Conservation (phyloP, 2,113 vertebrate genomes). For the Colaptes auratus region DNA sequence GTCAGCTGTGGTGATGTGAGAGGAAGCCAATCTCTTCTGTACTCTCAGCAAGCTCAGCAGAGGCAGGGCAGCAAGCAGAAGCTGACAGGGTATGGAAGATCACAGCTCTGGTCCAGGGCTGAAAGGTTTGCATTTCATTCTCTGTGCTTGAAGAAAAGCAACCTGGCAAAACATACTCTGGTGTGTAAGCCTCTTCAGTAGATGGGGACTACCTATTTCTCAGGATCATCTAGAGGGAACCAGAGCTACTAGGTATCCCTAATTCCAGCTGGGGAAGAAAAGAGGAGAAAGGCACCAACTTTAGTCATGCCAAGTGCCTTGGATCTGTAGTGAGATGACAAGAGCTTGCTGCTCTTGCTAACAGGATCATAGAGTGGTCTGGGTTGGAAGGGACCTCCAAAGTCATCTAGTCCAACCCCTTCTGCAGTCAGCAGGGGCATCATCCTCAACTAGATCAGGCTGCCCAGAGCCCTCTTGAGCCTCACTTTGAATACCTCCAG, state of each 20-base stretch:
- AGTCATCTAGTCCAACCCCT: too few relatives aligned
- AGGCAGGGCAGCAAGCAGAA: not conserved
- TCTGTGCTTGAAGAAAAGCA: not conserved
- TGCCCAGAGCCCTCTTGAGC: too few relatives aligned
- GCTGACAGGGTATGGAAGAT: not conserved
- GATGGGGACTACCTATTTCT: not conserved
- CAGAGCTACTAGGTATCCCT: not conserved
- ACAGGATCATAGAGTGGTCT: not conserved
- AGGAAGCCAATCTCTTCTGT: not conserved
- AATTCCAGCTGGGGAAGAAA: not conserved
- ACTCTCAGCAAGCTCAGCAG: not conserved
- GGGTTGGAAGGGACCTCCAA: too few relatives aligned
- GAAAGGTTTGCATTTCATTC: not conserved
- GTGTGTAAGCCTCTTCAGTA: not conserved
- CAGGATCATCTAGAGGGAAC: not conserved
- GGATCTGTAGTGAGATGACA: not conserved
- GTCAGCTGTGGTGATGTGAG: not conserved
- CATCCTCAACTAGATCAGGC: too few relatives aligned
- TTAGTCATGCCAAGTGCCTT: not conserved
- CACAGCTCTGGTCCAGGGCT: not conserved
- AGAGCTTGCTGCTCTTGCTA: not conserved
- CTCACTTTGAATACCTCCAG: too few relatives aligned
- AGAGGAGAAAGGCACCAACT: not conserved
- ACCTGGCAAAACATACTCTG: not conserved
- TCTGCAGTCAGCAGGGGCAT: too few relatives aligned